phyloP scores from a whole-genome alignment of 2,888 invertebrate species.

The Bugula neritina region DNA sequence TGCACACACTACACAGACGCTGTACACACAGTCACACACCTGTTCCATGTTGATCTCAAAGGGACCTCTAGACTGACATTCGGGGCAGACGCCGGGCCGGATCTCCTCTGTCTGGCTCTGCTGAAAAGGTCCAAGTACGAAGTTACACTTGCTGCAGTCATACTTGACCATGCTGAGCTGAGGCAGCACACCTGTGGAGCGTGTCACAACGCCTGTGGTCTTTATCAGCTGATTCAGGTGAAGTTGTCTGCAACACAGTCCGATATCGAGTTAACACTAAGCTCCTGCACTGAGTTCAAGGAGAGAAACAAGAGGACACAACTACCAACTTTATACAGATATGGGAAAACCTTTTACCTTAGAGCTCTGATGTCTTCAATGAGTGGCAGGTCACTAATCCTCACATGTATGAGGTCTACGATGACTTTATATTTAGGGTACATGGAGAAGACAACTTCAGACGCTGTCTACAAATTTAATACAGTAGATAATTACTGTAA shows the following conservation, averaged over 20 bases:
- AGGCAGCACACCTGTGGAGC: conserved; percentile 81
- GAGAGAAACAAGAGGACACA: too few relatives aligned
- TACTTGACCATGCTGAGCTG: conserved; percentile 93
- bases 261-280: too few relatives aligned
- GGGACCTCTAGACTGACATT: conserved; percentile 92
- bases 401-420: conserved; percentile 84
- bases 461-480: conserved; percentile 53
- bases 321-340: too few relatives aligned
- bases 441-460: conserved; percentile 76
- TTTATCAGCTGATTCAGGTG: conserved; percentile 87
- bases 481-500: not conserved
- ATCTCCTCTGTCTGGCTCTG: conserved; percentile 89
- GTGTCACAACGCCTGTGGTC: conserved; percentile 88
- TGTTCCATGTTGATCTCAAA: conserved; percentile 95
- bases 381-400: conserved; percentile 88
- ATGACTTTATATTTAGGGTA: conserved; percentile 95
- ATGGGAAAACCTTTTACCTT: too few relatives aligned
- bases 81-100: conserved; percentile 92
- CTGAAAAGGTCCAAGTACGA: conserved; percentile 88
- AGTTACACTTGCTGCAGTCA: conserved; percentile 93
- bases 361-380: conserved; percentile 92
- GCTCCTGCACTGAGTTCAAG: too few relatives aligned
- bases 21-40: too few relatives aligned
- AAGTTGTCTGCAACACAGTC: conserved; percentile 52
- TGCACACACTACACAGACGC: too few relatives aligned